Conservation (phyloP, 2,113 vertebrate genomes). For the Cynopterus brachyotis region DNA sequence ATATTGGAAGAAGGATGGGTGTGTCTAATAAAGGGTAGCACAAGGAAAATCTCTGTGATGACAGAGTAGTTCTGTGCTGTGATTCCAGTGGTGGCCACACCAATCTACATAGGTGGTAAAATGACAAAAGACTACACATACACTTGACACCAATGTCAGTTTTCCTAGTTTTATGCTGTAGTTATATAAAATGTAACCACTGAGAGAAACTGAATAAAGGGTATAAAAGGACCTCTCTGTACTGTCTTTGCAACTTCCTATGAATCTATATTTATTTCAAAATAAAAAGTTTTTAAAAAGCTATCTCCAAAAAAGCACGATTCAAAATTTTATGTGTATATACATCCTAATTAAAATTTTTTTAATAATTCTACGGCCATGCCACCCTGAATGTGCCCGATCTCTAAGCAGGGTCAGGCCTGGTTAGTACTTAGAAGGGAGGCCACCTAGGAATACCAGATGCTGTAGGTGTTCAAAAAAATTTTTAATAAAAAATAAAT, state of each 20-base stretch:
- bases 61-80: not conserved
- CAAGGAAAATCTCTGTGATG: not conserved
- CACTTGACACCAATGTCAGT: not conserved
- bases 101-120: not conserved
- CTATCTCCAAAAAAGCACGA: not conserved
- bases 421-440: too few relatives aligned
- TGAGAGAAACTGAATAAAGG: not conserved
- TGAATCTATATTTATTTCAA: not conserved
- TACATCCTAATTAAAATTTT: not conserved
- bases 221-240: not conserved
- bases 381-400: too few relatives aligned
- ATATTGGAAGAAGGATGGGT: not conserved
- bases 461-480: too few relatives aligned
- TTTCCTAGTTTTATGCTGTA: not conserved
- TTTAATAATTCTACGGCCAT: not conserved
- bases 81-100: not conserved
- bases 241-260: not conserved
- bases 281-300: not conserved
- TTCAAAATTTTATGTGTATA: not conserved
- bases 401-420: too few relatives aligned
- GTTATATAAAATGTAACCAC: not conserved
- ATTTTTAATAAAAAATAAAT: too few relatives aligned
- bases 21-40: not conserved
- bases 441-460: too few relatives aligned
- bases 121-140: not conserved